A percentile compares a stretch with the other conserved stretches of the same genome.
Conservation (phyloP, 2,113 vertebrate genomes). For the Mobula hypostoma region DNA sequence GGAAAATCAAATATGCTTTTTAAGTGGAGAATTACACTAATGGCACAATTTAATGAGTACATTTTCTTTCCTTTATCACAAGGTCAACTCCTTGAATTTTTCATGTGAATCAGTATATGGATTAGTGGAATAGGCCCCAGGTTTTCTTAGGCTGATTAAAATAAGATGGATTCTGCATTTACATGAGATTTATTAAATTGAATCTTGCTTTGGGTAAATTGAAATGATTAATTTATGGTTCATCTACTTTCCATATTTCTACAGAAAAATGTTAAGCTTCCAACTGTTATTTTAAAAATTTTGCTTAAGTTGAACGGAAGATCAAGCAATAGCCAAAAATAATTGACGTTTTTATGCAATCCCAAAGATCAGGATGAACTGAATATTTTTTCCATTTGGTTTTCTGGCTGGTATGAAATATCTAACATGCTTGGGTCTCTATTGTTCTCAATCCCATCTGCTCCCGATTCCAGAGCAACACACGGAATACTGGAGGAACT, state of each 20-base stretch:
- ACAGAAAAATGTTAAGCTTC: neutral
- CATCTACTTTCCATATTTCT: neutral
- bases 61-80: neutral
- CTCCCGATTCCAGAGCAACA: neutral
- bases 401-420: neutral
- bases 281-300: neutral
- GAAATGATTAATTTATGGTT: conserved; percentile 10
- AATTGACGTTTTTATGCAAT: neutral
- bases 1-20: neutral
- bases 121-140: neutral
- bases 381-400: neutral
- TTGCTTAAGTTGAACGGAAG: neutral
- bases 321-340: neutral
- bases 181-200: neutral
- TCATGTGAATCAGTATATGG: neutral
- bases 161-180: neutral
- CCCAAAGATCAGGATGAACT: neutral
- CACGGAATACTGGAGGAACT: too few relatives aligned
- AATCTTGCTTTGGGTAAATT: neutral
- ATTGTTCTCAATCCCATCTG: neutral
- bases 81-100: neutral
- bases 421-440: neutral
- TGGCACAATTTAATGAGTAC: neutral
- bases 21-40: too few relatives aligned
- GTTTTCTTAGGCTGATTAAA: neutral